A percentile compares a stretch with the other conserved stretches of the same genome.
These are phyloP conservation scores for Cassiopea andromeda DNA, from an alignment of 30 jellyfish, hydroid and myxozoan genomes.

Conservation along the genomic window DNA sequence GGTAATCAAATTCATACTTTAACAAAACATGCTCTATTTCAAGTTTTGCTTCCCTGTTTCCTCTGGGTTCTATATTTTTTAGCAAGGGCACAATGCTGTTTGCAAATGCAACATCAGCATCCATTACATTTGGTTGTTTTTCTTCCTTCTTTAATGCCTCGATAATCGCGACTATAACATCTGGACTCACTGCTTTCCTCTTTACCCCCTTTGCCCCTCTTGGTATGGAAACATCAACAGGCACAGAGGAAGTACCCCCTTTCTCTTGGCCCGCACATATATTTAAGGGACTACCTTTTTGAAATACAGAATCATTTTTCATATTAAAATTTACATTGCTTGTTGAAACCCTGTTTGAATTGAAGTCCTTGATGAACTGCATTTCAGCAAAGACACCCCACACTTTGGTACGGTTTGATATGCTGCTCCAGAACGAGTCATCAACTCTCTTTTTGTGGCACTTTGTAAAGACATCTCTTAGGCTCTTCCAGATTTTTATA, in stretches of 20 bases:
- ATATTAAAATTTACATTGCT: constrained; percentile 17
- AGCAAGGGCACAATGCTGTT: constrained; percentile 18
- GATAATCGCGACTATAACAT: not conserved
- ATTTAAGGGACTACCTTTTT: not conserved
- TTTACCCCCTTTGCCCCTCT: not conserved
- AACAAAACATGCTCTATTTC: constrained; percentile 21
- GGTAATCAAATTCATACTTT: not conserved
- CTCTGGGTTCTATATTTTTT: constrained; percentile 4
- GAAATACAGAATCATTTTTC: not conserved
- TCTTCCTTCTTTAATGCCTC: not conserved
- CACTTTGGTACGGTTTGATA: constrained; percentile 45
- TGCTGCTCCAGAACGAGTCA: constrained; percentile 66
- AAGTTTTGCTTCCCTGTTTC: constrained; percentile 30
- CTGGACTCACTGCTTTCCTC: not conserved
- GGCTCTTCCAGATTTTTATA: not conserved
- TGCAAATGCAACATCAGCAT: constrained; percentile 5
- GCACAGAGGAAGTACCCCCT: not conserved
- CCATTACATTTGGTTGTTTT: not conserved
- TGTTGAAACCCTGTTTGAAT: constrained; percentile 19
- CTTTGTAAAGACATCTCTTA: not conserved
- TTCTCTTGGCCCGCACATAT: not conserved
- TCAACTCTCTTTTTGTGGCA: constrained; percentile 38
- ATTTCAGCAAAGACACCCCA: constrained; percentile 15
- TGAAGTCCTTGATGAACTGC: constrained; percentile 38
- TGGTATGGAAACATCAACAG: not conserved